Evolutionary conservation across 2,888 invertebrate genomes (phyloP).

Genomic region (Drosophila stalkeri): DNA sequence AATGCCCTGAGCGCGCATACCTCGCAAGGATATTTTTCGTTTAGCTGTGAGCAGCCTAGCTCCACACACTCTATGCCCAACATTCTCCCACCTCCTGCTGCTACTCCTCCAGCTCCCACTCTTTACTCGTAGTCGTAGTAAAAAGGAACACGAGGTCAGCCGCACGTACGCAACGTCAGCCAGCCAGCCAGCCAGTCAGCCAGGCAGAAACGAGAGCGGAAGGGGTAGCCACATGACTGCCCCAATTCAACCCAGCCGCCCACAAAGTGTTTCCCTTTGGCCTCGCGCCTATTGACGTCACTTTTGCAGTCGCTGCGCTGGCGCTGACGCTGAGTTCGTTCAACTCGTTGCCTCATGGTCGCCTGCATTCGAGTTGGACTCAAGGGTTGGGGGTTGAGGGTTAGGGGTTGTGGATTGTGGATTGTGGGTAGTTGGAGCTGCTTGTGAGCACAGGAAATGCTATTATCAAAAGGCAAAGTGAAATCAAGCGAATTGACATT

Average conservation of each 20-base stretch:
- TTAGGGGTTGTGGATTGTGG: background rate
- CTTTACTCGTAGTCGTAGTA: conserved; percentile 44
- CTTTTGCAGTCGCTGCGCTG: conserved; percentile 68
- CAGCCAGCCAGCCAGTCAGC: conserved; percentile 6
- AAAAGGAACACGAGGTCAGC: conserved; percentile 73
- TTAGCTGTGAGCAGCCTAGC: background rate
- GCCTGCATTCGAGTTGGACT: conserved; percentile 54
- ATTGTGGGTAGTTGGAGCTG: too few species aligned
- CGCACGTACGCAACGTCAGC: conserved; percentile 66
- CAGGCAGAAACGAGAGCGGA: conserved; percentile 11
- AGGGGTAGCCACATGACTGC: conserved; percentile 3
- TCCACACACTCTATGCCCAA: too few species aligned
- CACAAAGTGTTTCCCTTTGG: conserved; percentile 63
- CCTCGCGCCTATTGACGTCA: conserved; percentile 81
- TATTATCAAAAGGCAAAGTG: conserved; percentile 13
- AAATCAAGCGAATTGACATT: conserved; percentile 31
- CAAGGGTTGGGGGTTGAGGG: conserved; percentile 1
- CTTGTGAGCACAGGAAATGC: conserved; percentile 23
- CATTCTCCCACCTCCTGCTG: background rate
- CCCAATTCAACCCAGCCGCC: background rate
- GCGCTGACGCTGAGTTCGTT: conserved; percentile 60
- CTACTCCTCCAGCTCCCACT: background rate
- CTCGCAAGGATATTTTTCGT: conserved; percentile 72
- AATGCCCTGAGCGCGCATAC: conserved; percentile 42
- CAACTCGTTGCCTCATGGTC: conserved; percentile 74